These are phyloP conservation scores for Sepiola atlantica DNA, from an alignment of 2,888 invertebrate species.

Conservation along the genomic window DNA sequence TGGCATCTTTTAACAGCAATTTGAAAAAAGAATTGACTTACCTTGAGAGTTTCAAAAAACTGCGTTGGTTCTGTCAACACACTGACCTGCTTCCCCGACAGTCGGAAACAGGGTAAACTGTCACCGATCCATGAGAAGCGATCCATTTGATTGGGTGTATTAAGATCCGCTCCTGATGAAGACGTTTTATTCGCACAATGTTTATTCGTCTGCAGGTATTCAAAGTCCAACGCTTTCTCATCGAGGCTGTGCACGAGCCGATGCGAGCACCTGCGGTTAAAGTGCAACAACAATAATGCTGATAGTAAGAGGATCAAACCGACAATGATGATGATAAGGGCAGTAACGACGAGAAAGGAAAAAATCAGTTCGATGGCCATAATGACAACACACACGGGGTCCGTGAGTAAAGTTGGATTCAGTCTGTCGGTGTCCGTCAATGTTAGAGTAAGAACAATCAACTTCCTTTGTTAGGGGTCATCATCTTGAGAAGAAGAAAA, in stretches of 20 bases:
- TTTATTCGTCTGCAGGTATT: slow-evolving; percentile 35
- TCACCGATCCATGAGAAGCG: slow-evolving; percentile 63
- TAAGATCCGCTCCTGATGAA: neutral
- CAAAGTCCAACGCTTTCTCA: neutral
- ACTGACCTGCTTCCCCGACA: slow-evolving; percentile 67
- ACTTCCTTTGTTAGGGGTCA: neutral
- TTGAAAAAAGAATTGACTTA: slow-evolving; percentile 50
- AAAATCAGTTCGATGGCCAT: slow-evolving; percentile 41
- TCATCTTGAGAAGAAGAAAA: slow-evolving; percentile 36
- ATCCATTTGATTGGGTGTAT: slow-evolving; percentile 43
- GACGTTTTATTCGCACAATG: neutral
- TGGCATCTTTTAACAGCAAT: no score
- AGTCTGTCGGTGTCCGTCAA: neutral
- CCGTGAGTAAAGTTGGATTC: slow-evolving; percentile 6
- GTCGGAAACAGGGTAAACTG: slow-evolving; percentile 66
- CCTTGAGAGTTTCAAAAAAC: slow-evolving; percentile 72
- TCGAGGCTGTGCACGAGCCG: neutral
- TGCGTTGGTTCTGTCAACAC: slow-evolving; percentile 70
- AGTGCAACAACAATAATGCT: slow-evolving; percentile 43
- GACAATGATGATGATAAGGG: slow-evolving; percentile 37
- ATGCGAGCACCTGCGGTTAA: slow-evolving; percentile 42
- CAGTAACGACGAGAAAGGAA: slow-evolving; percentile 38
- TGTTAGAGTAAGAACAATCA: slow-evolving; percentile 6
- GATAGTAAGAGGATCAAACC: slow-evolving; percentile 37
- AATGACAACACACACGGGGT: neutral